Conservation (phyloP, 2,888 invertebrate species). For the Drosophila cognata region DNA sequence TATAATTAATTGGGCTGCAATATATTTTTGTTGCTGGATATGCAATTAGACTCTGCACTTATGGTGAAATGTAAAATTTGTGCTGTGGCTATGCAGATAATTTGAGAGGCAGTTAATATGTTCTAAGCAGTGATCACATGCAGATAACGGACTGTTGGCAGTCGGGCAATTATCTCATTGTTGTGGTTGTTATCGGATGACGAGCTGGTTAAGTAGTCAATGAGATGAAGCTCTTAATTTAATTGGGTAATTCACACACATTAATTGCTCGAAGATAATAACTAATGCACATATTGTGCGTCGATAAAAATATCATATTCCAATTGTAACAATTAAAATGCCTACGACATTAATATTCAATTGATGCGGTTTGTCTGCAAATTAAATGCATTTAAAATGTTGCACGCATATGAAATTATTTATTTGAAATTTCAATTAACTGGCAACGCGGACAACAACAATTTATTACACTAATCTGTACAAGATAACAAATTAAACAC, state of each 20-base stretch:
- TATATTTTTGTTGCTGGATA: neutral
- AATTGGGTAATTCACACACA: conserved; percentile 40
- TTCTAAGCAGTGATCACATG: neutral
- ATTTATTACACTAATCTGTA: conserved; percentile 44
- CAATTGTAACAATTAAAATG: conserved; percentile 10
- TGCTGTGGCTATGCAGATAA: no score
- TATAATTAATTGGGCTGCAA: neutral
- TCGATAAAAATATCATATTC: neutral
- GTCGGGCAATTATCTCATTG: neutral
- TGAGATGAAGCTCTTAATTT: conserved; percentile 45
- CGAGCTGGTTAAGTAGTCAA: conserved; percentile 25
- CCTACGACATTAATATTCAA: conserved; percentile 44
- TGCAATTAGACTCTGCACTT: no score
- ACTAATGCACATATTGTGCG: conserved; percentile 1
- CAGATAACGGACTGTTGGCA: neutral
- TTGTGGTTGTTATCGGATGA: conserved; percentile 16
- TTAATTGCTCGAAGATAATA: conserved; percentile 33
- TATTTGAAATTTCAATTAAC: conserved; percentile 17
- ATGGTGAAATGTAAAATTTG: no score
- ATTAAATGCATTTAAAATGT: neutral
- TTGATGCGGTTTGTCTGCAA: conserved; percentile 59
- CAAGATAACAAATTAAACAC: conserved; percentile 27
- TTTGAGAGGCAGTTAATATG: neutral
- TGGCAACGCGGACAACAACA: conserved; percentile 9
- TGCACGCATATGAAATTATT: conserved; percentile 34